Evolutionary conservation across 30 jellyfish, hydroid and myxozoan species (phyloP).

Genomic region (Nemopilema nomurai): DNA sequence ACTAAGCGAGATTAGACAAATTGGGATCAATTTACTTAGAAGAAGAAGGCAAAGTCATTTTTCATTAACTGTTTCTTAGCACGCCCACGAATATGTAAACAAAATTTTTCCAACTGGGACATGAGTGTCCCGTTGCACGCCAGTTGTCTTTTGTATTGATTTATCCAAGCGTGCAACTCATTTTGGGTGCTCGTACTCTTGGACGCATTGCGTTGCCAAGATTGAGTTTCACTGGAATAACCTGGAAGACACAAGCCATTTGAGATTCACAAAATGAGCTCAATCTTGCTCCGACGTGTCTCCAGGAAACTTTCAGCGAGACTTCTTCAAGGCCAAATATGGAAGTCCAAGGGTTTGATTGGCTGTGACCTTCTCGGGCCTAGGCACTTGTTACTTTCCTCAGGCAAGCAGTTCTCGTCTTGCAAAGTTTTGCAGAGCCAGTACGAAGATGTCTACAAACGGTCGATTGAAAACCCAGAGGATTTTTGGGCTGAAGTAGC

Average conservation of each 20-base stretch:
- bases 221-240: neutral
- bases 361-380: neutral
- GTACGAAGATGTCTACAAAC: conserved; percentile 55
- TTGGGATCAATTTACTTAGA: too few species aligned
- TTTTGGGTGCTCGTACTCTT: too few species aligned
- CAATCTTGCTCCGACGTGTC: neutral
- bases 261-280: conserved; percentile 1
- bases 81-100: too few species aligned
- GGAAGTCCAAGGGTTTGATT: conserved; percentile 18
- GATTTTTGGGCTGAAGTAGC: conserved; percentile 90
- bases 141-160: neutral
- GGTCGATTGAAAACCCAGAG: conserved; percentile 71
- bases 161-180: neutral
- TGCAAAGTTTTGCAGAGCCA: neutral
- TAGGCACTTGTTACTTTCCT: neutral
- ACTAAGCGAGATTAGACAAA: too few species aligned
- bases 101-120: too few species aligned
- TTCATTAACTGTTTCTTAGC: too few species aligned
- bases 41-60: too few species aligned
- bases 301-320: conserved; percentile 17
- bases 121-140: too few species aligned
- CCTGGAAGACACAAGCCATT: neutral
- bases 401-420: neutral
- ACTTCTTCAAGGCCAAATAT: conserved; percentile 16
- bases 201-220: too few species aligned